Evolutionary conservation across 2,888 invertebrate species (phyloP).

Genomic region (Folsomia candida): DNA sequence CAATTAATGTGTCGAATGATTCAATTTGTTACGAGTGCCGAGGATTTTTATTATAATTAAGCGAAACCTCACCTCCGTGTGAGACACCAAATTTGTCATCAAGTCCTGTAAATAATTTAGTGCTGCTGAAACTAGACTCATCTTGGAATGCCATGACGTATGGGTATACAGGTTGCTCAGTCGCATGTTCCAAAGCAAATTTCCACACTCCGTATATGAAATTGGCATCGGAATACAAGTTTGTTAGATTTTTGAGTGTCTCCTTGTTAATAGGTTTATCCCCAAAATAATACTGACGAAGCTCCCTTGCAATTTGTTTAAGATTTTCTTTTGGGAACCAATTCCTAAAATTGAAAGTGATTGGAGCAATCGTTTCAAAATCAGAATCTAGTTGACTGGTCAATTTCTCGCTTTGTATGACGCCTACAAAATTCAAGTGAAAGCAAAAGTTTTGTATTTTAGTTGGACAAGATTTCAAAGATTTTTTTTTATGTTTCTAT

Average conservation of each 20-base stretch:
- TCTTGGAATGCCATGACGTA: slow-evolving; percentile 29
- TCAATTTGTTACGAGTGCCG: not conserved
- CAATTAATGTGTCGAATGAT: not conserved
- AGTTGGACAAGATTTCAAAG: too few relatives aligned
- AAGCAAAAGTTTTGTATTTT: not conserved
- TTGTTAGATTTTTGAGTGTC: slow-evolving; percentile 14
- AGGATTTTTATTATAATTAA: not conserved
- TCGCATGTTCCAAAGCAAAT: slow-evolving; percentile 29
- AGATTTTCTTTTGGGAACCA: slow-evolving; percentile 1
- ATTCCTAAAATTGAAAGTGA: slow-evolving; percentile 15
- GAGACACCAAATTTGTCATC: slow-evolving; percentile 4
- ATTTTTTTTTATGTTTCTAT: too few relatives aligned
- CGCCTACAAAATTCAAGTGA: not conserved
- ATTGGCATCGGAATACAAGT: slow-evolving; percentile 33
- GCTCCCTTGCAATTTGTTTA: not conserved
- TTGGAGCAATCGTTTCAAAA: slow-evolving; percentile 12
- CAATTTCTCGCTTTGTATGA: not conserved
- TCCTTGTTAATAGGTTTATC: slow-evolving; percentile 1
- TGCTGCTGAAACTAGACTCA: not conserved
- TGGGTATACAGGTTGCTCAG: slow-evolving; percentile 35
- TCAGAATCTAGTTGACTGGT: slow-evolving; percentile 12
- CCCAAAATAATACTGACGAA: slow-evolving; percentile 20
- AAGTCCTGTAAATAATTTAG: not conserved
- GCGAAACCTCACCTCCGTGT: not conserved
- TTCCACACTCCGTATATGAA: slow-evolving; percentile 31